phyloP scores from a whole-genome alignment of 2,888 invertebrate genomes.

The Coelogynopora nodosa region DNA sequence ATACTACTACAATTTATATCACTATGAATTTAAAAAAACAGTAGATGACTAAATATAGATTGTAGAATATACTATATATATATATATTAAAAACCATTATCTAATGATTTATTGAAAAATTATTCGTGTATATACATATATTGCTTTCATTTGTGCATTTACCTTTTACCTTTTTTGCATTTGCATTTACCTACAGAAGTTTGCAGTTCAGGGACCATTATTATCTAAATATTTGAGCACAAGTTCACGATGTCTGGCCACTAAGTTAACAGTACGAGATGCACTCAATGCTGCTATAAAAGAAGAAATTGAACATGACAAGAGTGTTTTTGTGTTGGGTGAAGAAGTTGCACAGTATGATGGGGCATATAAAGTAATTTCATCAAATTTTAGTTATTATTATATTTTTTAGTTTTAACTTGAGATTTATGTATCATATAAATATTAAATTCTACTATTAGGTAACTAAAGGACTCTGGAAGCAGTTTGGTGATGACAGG shows the following conservation, averaged over 20 bases:
- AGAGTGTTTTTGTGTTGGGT: constrained; percentile 75
- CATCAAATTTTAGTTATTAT: no score
- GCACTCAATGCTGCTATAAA: constrained; percentile 91
- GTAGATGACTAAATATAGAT: no score
- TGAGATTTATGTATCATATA: background rate
- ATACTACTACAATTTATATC: no score
- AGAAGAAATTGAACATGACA: constrained; percentile 90
- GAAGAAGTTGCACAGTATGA: constrained; percentile 99
- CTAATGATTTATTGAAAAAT: no score
- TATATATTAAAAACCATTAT: no score
- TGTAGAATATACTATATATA: no score
- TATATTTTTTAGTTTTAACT: no score
- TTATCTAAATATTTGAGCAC: background rate
- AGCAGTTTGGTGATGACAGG: constrained; percentile 92
- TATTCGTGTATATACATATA: no score
- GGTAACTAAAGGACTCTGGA: constrained; percentile 89
- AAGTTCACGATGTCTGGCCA: background rate
- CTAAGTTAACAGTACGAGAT: constrained; percentile 84
- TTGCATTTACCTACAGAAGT: background rate
- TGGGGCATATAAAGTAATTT: constrained; percentile 76
- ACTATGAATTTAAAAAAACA: no score
- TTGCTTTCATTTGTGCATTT: background rate
- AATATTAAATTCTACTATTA: constrained; percentile 63
- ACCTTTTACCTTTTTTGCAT: background rate
- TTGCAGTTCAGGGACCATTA: background rate